Base-by-base conservation (phyloP, 1,140 invertebrate genomes). In the Kradibia gibbosae region DNA sequence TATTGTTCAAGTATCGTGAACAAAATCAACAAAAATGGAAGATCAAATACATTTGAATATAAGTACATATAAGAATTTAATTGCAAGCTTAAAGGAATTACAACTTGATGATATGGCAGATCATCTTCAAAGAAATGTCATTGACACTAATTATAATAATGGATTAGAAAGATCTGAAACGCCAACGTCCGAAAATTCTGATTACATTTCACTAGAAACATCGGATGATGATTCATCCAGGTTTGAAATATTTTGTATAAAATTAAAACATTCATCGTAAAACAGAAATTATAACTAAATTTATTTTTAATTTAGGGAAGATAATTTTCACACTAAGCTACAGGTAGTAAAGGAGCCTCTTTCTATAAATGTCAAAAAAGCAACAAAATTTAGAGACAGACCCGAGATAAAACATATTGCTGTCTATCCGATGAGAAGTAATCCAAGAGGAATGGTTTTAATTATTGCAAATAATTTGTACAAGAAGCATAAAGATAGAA, bases 401-500 rank as follows among this genome's bases (percentile, higher is more conserved):
- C 86, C 86, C 25, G 70, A 80, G 0, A 48, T 76, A 20, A 83
- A 83, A 28, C 82, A 75, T n/a, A 83, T 85, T 72, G 78, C 79
- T 25, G 50, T 80, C n/a, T 93, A 93, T 87, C 85, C 86, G 25
- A 92, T 93, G 91, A 86, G 90, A 72, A 92, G 91, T 53, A 91
- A 91, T 53, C 92, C 92, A 25, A 90, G 93, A 65, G 94, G 94
- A n/a, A 88, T 92, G 20, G 90, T 93, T 55, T 87, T 94, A 17
- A 90, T 94, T 62, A 92, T 94, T 39, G 93, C 93, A 71, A 93
- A 92, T 80, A 92, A 93, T 53, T 53, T 85, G 11, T 86, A 88
- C 25, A 34, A 39, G 0, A 31, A 84, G 8, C 13, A 86, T 0
- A 76, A 76, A 62, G 82, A 85, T 13, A 85, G 83, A n/a, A 89